Conservation (phyloP, 2,113 vertebrate species). For the Burhinus oedicnemus region DNA sequence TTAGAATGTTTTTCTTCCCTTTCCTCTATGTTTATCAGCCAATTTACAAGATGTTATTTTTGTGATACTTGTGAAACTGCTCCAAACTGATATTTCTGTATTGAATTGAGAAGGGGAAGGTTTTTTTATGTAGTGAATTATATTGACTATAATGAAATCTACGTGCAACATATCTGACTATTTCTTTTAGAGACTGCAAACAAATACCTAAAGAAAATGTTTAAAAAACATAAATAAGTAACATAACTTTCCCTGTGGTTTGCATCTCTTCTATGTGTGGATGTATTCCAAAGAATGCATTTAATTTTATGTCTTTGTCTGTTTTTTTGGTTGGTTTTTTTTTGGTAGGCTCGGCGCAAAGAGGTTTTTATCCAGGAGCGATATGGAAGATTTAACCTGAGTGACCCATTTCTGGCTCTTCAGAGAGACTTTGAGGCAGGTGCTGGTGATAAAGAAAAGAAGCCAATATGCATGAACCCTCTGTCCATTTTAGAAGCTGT, state of each 20-base stretch:
- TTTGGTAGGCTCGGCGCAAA: slow-evolving; percentile 88
- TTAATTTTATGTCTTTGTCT: not conserved
- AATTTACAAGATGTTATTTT: not conserved
- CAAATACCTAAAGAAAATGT: not conserved
- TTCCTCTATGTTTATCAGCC: not conserved
- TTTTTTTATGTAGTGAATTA: not conserved
- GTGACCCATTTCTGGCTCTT: slow-evolving; percentile 96
- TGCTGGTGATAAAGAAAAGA: slow-evolving; percentile 84
- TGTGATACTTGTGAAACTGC: not conserved
- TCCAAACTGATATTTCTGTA: not conserved
- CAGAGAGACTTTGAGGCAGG: slow-evolving; percentile 93
- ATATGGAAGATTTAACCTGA: slow-evolving; percentile 93
- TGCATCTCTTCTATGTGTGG: not conserved
- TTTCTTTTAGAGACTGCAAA: not conserved
- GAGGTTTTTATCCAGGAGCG: slow-evolving; percentile 97
- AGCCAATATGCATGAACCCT: slow-evolving; percentile 89
- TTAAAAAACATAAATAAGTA: not conserved
- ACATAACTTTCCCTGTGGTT: not conserved
- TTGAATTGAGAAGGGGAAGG: not conserved
- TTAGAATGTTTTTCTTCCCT: not conserved
- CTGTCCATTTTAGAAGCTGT: slow-evolving; percentile 96
- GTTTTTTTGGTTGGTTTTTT: not conserved
- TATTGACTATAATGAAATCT: not conserved
- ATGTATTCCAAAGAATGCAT: not conserved
- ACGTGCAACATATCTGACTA: not conserved